These are phyloP conservation scores for Trichosurus vulpecula DNA, from an alignment of 2,797 vertebrate genomes.

Conservation along the genomic window DNA sequence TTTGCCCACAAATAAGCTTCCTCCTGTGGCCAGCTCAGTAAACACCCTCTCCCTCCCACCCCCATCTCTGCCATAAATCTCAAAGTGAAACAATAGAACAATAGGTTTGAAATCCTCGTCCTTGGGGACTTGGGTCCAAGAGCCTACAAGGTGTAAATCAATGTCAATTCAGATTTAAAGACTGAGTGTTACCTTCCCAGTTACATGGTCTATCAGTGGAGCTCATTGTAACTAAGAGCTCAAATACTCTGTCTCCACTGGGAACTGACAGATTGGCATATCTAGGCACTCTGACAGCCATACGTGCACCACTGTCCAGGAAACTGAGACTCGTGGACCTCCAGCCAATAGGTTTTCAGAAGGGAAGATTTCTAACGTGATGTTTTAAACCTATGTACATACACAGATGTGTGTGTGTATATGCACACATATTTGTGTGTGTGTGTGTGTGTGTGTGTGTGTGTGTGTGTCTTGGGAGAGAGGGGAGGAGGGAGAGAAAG, in stretches of 20 bases:
- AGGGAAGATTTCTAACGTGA: slow-evolving; percentile 49
- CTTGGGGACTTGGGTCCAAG: slow-evolving; percentile 72
- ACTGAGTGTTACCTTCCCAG: slow-evolving; percentile 70
- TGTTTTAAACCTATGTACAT: background rate
- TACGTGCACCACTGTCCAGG: slow-evolving; percentile 31
- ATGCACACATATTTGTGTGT: background rate
- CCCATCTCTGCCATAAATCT: slow-evolving; percentile 37
- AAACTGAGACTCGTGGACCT: slow-evolving; percentile 42
- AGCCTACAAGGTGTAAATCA: slow-evolving; percentile 78
- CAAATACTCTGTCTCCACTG: slow-evolving; percentile 74
- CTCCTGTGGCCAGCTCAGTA: background rate
- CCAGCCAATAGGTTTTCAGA: slow-evolving; percentile 51
- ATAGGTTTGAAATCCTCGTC: slow-evolving; percentile 60
- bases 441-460: too few relatives aligned
- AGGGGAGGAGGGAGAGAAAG: background rate
- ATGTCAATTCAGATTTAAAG: slow-evolving; percentile 78
- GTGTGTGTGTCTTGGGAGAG: too few relatives aligned
- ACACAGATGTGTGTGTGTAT: background rate
- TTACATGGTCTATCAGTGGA: slow-evolving; percentile 72
- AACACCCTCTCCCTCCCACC: background rate
- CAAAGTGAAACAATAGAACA: slow-evolving; percentile 55
- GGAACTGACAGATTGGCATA: slow-evolving; percentile 49
- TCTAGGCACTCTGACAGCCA: slow-evolving; percentile 62
- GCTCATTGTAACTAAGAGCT: slow-evolving; percentile 75
- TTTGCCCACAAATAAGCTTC: background rate